Percentiles rank a stretch among this genome's conserved stretches.
Evolutionary conservation across 2,113 vertebrate genomes (phyloP).

Genomic region (Spea multiplicata): DNA sequence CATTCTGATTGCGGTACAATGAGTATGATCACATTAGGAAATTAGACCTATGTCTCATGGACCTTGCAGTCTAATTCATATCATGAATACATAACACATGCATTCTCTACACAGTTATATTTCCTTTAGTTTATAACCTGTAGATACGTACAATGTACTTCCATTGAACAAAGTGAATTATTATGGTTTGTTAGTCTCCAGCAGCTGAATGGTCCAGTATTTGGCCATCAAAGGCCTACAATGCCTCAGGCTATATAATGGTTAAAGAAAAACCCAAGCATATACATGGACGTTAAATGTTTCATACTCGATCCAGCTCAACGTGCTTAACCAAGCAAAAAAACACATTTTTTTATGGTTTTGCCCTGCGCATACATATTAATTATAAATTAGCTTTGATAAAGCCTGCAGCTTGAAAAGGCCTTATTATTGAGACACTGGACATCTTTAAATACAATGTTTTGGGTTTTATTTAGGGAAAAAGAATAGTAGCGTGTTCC

Average conservation of each 20-base stretch:
- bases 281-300: slow-evolving; percentile 34
- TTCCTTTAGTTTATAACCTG: neutral
- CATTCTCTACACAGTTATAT: too few species aligned
- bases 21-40: too few species aligned
- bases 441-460: slow-evolving; percentile 24
- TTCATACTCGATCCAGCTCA: slow-evolving; percentile 25
- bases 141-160: neutral
- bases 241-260: slow-evolving; percentile 18
- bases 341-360: slow-evolving; percentile 23
- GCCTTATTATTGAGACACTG: slow-evolving; percentile 19
- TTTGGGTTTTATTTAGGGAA: neutral
- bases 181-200: slow-evolving; percentile 13
- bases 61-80: too few species aligned
- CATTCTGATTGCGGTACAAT: too few species aligned
- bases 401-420: slow-evolving; percentile 31
- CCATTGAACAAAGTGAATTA: neutral
- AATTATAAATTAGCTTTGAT: slow-evolving; percentile 45
- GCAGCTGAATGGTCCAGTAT: slow-evolving; percentile 31
- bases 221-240: slow-evolving; percentile 6
- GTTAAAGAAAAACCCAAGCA: slow-evolving; percentile 25
- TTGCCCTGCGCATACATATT: slow-evolving; percentile 22
- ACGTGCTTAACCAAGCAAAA: slow-evolving; percentile 44
- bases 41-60: too few species aligned
- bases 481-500: slow-evolving; percentile 5
- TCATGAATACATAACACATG: too few species aligned